phyloP scores from a whole-genome alignment of 2,113 vertebrate species.

The Nothoprocta perdicaria region DNA sequence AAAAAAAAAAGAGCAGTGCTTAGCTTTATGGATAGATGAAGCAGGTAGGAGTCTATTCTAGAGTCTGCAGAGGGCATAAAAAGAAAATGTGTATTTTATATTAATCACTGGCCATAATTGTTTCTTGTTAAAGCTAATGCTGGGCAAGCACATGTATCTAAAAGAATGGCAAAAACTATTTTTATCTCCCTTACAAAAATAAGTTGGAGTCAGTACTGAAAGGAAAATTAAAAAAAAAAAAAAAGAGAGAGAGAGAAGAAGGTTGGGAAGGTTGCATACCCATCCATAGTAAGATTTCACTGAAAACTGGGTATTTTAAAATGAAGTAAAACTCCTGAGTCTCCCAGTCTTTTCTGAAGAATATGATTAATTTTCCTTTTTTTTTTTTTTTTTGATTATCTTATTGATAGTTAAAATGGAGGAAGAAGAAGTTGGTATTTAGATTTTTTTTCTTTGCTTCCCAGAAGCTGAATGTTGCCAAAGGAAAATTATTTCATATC shows the following conservation, averaged over 20 bases:
- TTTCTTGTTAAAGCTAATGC: background rate
- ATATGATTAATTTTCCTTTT: background rate
- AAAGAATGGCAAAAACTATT: background rate
- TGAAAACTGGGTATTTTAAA: background rate
- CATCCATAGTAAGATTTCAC: background rate
- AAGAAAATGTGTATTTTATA: background rate
- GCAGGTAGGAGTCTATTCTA: background rate
- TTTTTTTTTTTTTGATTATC: background rate
- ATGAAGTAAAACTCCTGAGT: background rate
- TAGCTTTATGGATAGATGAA: background rate
- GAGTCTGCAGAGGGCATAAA: background rate
- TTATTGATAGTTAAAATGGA: background rate
- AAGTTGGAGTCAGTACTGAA: background rate
- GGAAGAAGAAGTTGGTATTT: background rate
- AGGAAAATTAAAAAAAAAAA: background rate
- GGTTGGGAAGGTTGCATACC: too few relatives aligned
- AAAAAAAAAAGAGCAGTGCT: background rate
- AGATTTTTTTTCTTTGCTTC: background rate
- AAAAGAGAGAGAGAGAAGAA: too few relatives aligned
- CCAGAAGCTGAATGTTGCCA: background rate
- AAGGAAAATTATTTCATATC: background rate
- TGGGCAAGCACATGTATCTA: background rate
- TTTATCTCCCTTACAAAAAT: background rate
- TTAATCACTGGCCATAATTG: background rate
- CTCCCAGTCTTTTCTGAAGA: fast-evolving